Conservation (phyloP, 2,113 vertebrate species). For the Dipodomys merriami region DNA sequence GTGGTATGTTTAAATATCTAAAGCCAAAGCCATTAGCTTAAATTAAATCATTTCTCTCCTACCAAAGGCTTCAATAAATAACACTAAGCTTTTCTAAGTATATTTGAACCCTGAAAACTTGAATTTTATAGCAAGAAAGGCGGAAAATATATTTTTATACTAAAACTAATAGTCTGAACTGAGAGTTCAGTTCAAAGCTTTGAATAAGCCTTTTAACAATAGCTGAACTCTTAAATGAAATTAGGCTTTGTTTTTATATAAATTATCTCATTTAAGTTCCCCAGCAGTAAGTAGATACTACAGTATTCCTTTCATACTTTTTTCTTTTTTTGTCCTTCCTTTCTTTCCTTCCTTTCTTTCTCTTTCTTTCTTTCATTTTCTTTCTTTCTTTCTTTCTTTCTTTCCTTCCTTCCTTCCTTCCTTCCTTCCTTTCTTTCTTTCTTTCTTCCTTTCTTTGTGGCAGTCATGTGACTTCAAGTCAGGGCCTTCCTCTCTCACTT, state of each 20-base stretch:
- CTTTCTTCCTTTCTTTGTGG: too few species aligned
- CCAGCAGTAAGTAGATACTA: too few species aligned
- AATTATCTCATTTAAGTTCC: slow-evolving; percentile 34
- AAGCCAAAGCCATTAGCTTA: slow-evolving; percentile 52
- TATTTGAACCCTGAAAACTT: slow-evolving; percentile 12
- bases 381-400: too few species aligned
- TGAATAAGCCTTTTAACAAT: slow-evolving; percentile 1
- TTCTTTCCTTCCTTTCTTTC: too few species aligned
- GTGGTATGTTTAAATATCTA: slow-evolving; percentile 51
- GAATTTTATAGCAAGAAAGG: slow-evolving; percentile 29
- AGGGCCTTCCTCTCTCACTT: too few species aligned
- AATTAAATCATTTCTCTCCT: slow-evolving; percentile 57
- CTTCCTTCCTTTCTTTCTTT: too few species aligned
- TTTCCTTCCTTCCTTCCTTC: too few species aligned
- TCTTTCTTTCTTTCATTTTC: too few species aligned
- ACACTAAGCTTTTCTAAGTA: not conserved
- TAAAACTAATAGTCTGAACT: not conserved
- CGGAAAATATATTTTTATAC: not conserved
- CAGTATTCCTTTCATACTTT: too few species aligned
- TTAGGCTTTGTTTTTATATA: not conserved
- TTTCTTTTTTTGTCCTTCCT: too few species aligned
- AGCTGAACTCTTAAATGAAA: not conserved
- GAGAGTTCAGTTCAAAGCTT: not conserved
- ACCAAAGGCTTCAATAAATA: slow-evolving; percentile 41
- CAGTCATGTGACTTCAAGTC: too few species aligned